Base-by-base conservation (phyloP, 2,888 invertebrate genomes). In the Cecidostiba fungosa region DNA sequence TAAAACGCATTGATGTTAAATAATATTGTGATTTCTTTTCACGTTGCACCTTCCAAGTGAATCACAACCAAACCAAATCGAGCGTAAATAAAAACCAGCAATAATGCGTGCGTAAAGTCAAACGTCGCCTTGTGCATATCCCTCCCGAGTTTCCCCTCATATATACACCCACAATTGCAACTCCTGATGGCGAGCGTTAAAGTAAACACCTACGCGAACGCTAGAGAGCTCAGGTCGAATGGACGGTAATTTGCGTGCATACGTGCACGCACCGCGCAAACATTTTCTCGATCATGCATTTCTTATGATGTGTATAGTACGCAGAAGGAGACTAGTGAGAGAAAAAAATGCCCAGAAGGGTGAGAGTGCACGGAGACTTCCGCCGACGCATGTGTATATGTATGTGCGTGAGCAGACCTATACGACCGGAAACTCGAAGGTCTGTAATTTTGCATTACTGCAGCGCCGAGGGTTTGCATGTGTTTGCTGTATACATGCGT, bases 51-150 rank as follows among this genome's bases (percentile, higher is more conserved):
- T 12, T 0, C 10, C 10, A 12, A 14, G 29, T 66, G 66, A 14
- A 29, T 66, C n/a, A 66, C 14, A 2, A 12, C 4, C 3, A 0
- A 66, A 4, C 26, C 16, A 66, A 26, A 66, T 66, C 66, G 66
- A 66, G 66, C 16, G 16, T 66, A 12, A 66, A 66, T 66, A 29
- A 66, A 66, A 66, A 14, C 3, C 66, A 66, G 12, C n/a, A 66
- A 66, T 66, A 66, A 36, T 77, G n/a, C 10, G 19, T 39, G n/a
- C 5, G 32, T 73, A 43, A 74, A 81, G 81, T 79, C 74, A 81
- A 62, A 62, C 73, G 23, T 23, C 12, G 59, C 10, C 59, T 23
- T 8, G n/a, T n/a, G n/a, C n/a, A n/a, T 16, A 59, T 19, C n/a
- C 6, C 23, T 59, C 54, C 23, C 23, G 5, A 59, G 23, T 59